Percentiles rank a stretch among this genome's conserved stretches.
Conservation (phyloP, 2,888 invertebrate genomes). For the Clusia tigrina region DNA sequence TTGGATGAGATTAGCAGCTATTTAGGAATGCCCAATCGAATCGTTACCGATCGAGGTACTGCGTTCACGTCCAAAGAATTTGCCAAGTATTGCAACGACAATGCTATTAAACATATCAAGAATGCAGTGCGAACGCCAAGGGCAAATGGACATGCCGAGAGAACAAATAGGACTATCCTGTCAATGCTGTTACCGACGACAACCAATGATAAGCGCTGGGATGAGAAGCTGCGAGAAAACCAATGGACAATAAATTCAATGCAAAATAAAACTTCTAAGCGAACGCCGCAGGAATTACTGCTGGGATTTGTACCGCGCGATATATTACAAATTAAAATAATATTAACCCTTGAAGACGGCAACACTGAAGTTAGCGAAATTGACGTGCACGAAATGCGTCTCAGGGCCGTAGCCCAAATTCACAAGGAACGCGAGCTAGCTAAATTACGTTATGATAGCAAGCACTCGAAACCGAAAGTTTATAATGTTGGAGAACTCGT, state of each 20-base stretch:
- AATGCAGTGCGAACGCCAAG: conserved; percentile 40
- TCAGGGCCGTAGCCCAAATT: neutral
- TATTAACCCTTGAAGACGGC: conserved; percentile 3
- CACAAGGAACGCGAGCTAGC: neutral
- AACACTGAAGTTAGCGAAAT: neutral
- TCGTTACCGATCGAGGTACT: conserved; percentile 42
- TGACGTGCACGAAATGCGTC: neutral
- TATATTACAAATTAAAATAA: conserved; percentile 16
- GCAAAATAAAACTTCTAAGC: conserved; percentile 9
- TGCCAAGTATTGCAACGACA: conserved; percentile 31
- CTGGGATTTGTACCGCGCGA: conserved; percentile 5
- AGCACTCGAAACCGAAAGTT: neutral
- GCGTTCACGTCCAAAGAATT: conserved; percentile 41
- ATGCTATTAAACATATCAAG: conserved; percentile 38
- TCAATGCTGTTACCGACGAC: conserved; percentile 11
- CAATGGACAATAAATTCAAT: conserved; percentile 15
- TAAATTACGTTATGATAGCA: neutral
- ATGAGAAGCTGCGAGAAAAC: conserved; percentile 7
- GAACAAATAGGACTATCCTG: conserved; percentile 21
- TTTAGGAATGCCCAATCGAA: conserved; percentile 38
- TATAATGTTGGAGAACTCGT: conserved; percentile 1
- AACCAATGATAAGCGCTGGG: conserved; percentile 10
- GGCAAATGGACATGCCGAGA: conserved; percentile 30
- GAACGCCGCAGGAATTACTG: conserved; percentile 11
- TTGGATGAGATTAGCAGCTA: conserved; percentile 25